Conservation (phyloP, 2,797 vertebrate genomes). For the Benthosema pterotum region DNA sequence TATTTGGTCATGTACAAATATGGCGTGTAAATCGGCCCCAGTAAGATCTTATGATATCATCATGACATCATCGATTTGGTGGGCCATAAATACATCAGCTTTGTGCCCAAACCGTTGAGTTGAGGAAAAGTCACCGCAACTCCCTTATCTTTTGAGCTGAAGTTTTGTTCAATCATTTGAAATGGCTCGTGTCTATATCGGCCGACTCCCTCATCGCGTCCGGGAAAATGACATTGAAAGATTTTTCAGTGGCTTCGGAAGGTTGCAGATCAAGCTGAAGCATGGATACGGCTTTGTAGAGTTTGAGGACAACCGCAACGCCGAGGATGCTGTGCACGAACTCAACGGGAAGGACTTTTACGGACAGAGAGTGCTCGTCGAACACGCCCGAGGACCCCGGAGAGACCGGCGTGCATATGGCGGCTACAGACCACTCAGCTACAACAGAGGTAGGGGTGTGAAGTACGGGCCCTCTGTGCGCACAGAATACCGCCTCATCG, state of each 20-base stretch:
- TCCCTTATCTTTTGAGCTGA: too few species aligned
- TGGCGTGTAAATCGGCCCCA: too few species aligned
- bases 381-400: conserved; percentile 86
- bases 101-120: too few species aligned
- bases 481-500: conserved; percentile 90
- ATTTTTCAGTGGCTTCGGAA: conserved; percentile 88
- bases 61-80: too few species aligned
- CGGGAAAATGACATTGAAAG: conserved; percentile 88
- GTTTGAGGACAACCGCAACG: conserved; percentile 88
- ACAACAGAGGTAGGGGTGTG: conserved; percentile 92
- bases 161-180: conserved; percentile 7
- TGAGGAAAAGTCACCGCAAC: too few species aligned
- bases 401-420: conserved; percentile 76
- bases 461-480: conserved; percentile 92
- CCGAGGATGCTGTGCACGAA: conserved; percentile 88
- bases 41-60: too few species aligned
- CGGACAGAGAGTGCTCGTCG: conserved; percentile 87
- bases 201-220: conserved; percentile 86
- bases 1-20: too few species aligned
- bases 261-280: conserved; percentile 87
- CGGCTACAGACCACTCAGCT: conserved; percentile 81
- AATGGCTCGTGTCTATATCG: conserved; percentile 88
- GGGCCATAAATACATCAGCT: too few species aligned
- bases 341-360: conserved; percentile 89
- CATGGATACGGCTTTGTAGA: conserved; percentile 90